Evolutionary conservation across 2,888 invertebrate species (phyloP), one percentile per base, ranked within the genome.

Genomic region (Synanthedon myopaeformis): DNA sequence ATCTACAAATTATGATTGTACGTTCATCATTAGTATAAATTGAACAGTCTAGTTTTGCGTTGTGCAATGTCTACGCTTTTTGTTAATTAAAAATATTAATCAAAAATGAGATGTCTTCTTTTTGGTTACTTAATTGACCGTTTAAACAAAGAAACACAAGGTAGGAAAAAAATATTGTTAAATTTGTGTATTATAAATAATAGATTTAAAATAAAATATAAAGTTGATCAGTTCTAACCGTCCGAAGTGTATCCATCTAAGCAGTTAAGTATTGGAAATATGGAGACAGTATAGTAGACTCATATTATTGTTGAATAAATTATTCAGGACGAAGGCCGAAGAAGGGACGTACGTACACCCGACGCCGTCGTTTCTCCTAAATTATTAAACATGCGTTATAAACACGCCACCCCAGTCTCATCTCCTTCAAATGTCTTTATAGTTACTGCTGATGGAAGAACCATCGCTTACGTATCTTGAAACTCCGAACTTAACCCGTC

Each of bases 331-430:
- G 58, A 72, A 66, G 74, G 70, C 72, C 70, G 72, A 73, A 63
- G 35, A 69, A 78, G 79, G 81, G 80, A 75, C 74, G 69, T 35
- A 75, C 74, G 69, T 35, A 61, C 62, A 68, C 68, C 66, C 72
- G 52, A 53, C 69, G 69, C 61, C 62, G 69, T 67, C 70, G 67
- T 61, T 55, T 66, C 76, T 74, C 67, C 76, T 87, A 82, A 82
- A 86, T 82, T 85, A 87, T 87, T 86, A 87, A 87, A 84, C 79
- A 77, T 70, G 67, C 78, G 78, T 84, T 84, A 85, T 79, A 79
- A 75, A 77, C 79, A 77, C 68, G 70, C 77, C 72, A 74, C 78
- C 78, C 81, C 72, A 71, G 74, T 74, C 72, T 75, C 69, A 71
- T 51, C 57, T 57, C 78, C 74, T 70, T 74, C 69, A 67, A 70